Evolutionary conservation across 2,797 vertebrate species (phyloP), one percentile per base, ranked within the genome.

Genomic region (Erpetoichthys calabaricus): DNA sequence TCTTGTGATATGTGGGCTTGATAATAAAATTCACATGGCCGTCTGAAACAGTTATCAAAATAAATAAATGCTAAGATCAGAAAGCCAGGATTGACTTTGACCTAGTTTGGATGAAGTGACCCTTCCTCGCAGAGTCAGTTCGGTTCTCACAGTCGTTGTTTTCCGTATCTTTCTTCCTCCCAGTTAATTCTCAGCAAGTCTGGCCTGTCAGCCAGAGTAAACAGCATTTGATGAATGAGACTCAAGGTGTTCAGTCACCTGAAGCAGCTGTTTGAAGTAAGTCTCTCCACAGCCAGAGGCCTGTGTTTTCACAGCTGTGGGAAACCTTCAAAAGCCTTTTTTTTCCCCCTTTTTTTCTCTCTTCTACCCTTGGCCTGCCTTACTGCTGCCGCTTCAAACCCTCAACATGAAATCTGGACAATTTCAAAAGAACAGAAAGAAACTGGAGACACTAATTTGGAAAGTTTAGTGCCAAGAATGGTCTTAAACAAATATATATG

Each of bases 201-300:
- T 74, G 77, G 73, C 74, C 73, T 82, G 85, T 87, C 86, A 84
- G 86, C 84, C 83, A 85, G 83, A 81, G 87, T 83, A 92, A 93
- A 92, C 89, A 91, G 80, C 79, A 64, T 77, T 86, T 91, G 89
- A 90, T 90, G 80, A 92, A 92, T 90, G 86, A 87, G 84, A 85
- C 84, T 87, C 81, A 90, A 94, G 90, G 90, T 94, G 88, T 80
- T 88, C 88, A 88, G 84, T 92, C 89, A 93, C 91, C 92, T 94
- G 91, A 89, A 91, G 88, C 87, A 80, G 73, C 84, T 77, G 81
- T 82, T 87, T 82, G 71, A 86, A 87, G 86, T 82, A 76, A 79
- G 72, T 77, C 73, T 75, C 75, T 81, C 75, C 78, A 76, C 80
- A 80, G 80, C 81, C 78, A 69, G 75, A 76, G 82, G 85, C 75